phyloP scores from a whole-genome alignment of 2,797 vertebrate genomes.

The Anas bernieri region DNA sequence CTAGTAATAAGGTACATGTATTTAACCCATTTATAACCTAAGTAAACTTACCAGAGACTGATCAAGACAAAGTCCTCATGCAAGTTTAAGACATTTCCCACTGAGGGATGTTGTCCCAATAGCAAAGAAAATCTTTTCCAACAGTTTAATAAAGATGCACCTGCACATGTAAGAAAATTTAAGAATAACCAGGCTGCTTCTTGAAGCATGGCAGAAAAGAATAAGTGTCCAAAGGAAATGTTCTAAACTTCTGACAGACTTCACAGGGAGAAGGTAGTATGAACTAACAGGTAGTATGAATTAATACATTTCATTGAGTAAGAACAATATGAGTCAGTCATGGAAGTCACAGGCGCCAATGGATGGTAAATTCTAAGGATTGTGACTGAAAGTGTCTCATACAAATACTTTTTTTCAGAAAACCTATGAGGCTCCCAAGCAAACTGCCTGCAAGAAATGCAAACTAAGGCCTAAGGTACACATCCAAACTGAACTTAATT shows the following conservation, averaged over 20 bases:
- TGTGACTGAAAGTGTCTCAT: not conserved
- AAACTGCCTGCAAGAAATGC: not conserved
- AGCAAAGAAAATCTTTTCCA: constrained; percentile 1
- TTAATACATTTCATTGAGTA: not conserved
- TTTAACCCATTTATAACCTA: constrained; percentile 26
- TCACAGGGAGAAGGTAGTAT: not conserved
- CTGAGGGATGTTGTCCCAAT: not conserved
- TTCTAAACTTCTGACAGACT: not conserved
- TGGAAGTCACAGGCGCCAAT: not conserved
- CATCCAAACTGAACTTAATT: not conserved
- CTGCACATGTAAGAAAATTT: not conserved
- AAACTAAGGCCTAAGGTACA: not conserved
- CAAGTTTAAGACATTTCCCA: not conserved
- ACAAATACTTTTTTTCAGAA: not conserved
- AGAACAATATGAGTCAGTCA: not conserved
- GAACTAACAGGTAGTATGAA: not conserved
- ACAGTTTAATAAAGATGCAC: not conserved
- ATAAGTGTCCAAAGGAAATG: not conserved
- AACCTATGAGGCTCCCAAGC: not conserved
- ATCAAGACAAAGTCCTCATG: not conserved
- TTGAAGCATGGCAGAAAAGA: not conserved
- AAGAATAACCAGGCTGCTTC: not conserved
- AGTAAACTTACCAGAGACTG: not conserved
- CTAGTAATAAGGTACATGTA: constrained; percentile 18
- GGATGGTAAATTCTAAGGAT: not conserved